phyloP scores from a whole-genome alignment of 1,140 invertebrate species.

The Popillia japonica region DNA sequence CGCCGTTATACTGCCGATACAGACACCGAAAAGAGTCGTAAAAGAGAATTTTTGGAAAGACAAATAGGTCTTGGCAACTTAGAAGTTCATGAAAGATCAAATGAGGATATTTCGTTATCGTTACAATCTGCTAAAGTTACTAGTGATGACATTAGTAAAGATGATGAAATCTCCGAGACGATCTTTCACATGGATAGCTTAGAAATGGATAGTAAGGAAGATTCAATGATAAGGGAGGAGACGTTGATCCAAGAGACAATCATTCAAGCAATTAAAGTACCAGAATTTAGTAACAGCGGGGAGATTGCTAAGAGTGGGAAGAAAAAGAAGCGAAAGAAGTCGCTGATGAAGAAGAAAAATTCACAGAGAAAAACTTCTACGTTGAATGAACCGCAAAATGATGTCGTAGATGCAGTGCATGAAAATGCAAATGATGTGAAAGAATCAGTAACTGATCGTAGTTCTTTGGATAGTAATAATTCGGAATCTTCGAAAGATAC shows the following conservation, averaged over 20 bases:
- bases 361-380: conserved; percentile 73
- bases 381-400: conserved; percentile 47
- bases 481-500: conserved; percentile 55
- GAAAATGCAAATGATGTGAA: conserved; percentile 45
- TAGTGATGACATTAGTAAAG: conserved; percentile 56
- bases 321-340: conserved; percentile 80
- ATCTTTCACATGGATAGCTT: conserved; percentile 75
- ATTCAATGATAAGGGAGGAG: conserved; percentile 53
- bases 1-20: conserved; percentile 60
- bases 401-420: conserved; percentile 31
- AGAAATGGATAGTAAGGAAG: conserved; percentile 61
- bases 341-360: conserved; percentile 80
- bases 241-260: conserved; percentile 10
- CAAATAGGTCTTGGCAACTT: conserved; percentile 58
- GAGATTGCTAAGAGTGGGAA: conserved; percentile 62
- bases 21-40: conserved; percentile 51
- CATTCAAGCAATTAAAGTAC: conserved; percentile 40
- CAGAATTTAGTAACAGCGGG: conserved; percentile 56
- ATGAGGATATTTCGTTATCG: conserved; percentile 56
- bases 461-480: conserved; percentile 56
- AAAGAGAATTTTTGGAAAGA: conserved; percentile 58
- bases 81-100: conserved; percentile 54
- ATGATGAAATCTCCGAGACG: conserved; percentile 63
- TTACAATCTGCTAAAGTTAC: conserved; percentile 52
- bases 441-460: conserved; percentile 55